These are phyloP conservation scores for Drosophila tristis DNA, from an alignment of 1,140 invertebrate genomes.

Conservation along the genomic window DNA sequence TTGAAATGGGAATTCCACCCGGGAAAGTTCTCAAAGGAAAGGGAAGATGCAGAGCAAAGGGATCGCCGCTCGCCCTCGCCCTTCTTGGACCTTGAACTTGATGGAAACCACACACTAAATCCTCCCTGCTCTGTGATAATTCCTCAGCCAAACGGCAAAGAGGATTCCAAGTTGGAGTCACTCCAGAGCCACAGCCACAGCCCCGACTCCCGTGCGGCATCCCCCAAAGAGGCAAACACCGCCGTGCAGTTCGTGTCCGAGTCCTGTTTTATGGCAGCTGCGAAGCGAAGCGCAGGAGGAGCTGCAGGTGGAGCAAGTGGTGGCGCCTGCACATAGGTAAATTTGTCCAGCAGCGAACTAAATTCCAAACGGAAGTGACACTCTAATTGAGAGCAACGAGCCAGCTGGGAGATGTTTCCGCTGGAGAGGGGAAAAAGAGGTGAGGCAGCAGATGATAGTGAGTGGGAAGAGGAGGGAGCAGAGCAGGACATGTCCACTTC, in stretches of 20 bases:
- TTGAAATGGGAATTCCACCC: constrained; percentile 17
- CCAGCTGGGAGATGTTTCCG: constrained; percentile 59
- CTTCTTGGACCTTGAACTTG: constrained; percentile 46
- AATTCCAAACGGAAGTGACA: constrained; percentile 61
- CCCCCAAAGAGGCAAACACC: constrained; percentile 32
- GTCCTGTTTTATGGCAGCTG: constrained; percentile 53
- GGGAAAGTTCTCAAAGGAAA: neutral
- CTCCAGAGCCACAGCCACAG: constrained; percentile 21
- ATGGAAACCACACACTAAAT: constrained; percentile 9
- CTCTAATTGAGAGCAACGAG: constrained; percentile 67
- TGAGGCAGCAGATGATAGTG: neutral
- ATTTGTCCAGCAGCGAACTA: constrained; percentile 61
- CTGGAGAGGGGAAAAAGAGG: constrained; percentile 4
- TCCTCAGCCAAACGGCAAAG: constrained; percentile 13
- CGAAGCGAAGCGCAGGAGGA: neutral
- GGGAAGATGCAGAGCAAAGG: neutral
- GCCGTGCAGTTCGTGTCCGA: constrained; percentile 58
- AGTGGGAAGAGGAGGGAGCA: neutral
- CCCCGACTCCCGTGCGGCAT: neutral
- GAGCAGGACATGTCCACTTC: constrained; percentile 43
- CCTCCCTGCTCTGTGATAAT: constrained; percentile 28
- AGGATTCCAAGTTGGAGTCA: constrained; percentile 16
- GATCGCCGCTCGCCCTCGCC: neutral
- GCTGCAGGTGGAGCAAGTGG: constrained; percentile 2
- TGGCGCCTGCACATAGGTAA: constrained; percentile 58